Conservation (phyloP, 2,113 vertebrate genomes). For the Madoqua kirkii region DNA sequence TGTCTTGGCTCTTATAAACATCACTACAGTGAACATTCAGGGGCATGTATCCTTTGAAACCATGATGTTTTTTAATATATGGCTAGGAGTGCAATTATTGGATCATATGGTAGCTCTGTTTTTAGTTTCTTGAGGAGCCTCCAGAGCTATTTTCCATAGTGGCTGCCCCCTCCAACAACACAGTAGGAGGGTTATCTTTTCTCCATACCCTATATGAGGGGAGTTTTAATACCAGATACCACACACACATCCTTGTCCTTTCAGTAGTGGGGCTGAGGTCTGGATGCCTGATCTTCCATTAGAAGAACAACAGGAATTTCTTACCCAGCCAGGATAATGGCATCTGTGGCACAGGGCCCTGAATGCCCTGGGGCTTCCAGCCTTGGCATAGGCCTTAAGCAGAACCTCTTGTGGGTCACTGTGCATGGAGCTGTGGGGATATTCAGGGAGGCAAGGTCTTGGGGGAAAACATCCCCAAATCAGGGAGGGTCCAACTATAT, state of each 20-base stretch:
- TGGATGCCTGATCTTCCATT: background rate
- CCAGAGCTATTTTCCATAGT: background rate
- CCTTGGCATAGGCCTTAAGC: background rate
- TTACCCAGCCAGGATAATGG: background rate
- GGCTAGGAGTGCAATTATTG: background rate
- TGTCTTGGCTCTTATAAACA: background rate
- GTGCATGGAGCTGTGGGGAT: background rate
- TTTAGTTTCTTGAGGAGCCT: background rate
- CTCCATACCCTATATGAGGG: background rate
- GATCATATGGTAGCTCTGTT: background rate
- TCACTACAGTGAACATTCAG: background rate
- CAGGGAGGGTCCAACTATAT: background rate
- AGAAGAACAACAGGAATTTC: background rate
- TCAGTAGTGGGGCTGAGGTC: background rate
- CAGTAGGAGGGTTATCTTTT: background rate
- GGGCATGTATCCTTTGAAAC: background rate
- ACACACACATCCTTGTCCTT: background rate
- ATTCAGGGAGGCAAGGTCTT: background rate
- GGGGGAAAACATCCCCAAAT: background rate
- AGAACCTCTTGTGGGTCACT: background rate
- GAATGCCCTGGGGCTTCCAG: background rate
- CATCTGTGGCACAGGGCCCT: background rate
- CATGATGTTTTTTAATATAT: background rate
- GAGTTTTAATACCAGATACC: background rate
- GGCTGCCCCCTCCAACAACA: background rate